These are phyloP conservation scores for Rhabdornis inornatus DNA, from an alignment of 2,113 vertebrate species.

Conservation along the genomic window DNA sequence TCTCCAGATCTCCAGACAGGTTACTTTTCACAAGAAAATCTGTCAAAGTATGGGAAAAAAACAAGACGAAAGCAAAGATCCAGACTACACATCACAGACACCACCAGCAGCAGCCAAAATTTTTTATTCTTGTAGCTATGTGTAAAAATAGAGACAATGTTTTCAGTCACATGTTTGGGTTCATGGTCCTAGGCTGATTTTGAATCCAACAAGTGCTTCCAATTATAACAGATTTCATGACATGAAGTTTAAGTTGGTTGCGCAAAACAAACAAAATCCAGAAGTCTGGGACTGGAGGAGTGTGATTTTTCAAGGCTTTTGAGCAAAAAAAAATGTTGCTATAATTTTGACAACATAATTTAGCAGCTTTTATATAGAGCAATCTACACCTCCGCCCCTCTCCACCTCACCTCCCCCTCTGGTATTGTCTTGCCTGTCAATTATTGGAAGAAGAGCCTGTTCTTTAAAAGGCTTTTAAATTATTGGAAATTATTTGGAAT, in stretches of 20 bases:
- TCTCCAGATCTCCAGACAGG: neutral
- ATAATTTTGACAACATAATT: conserved; percentile 78
- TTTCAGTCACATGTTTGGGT: neutral
- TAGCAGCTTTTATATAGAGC: conserved; percentile 71
- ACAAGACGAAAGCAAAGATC: neutral
- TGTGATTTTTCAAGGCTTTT: conserved; percentile 51
- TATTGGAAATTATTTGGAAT: conserved; percentile 73
- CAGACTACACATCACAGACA: neutral
- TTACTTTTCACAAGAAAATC: neutral
- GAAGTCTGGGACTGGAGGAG: conserved; percentile 48
- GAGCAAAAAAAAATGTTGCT: conserved; percentile 50
- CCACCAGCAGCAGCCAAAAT: neutral
- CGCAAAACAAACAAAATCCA: conserved; percentile 64
- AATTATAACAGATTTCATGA: conserved; percentile 29
- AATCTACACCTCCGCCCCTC: conserved; percentile 71
- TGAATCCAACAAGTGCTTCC: neutral
- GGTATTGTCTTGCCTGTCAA: conserved; percentile 73
- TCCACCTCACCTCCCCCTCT: conserved; percentile 64
- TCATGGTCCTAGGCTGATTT: conserved; percentile 11
- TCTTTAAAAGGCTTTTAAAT: conserved; percentile 74
- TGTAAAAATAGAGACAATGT: neutral
- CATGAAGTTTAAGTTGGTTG: conserved; percentile 44
- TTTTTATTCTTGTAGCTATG: neutral
- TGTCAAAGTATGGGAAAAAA: neutral
- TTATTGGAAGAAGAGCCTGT: conserved; percentile 69